phyloP scores from a whole-genome alignment of 1,140 invertebrate species.

The Mycetomoellerius zeteki region DNA sequence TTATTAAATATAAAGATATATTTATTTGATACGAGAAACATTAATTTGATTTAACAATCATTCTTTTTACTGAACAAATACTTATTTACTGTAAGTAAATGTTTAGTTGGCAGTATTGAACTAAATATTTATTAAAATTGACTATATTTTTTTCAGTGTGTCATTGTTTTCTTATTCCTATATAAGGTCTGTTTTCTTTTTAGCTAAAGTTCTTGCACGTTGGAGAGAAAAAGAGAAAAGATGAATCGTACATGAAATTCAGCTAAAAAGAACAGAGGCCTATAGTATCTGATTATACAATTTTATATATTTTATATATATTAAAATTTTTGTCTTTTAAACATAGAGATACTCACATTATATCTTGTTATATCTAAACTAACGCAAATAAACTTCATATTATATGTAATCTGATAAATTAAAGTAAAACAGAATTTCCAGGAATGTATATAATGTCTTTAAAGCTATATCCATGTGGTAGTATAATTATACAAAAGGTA shows the following conservation, averaged over 20 bases:
- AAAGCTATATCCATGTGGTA: background rate
- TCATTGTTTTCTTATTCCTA: background rate
- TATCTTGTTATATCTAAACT: background rate
- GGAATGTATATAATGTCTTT: background rate
- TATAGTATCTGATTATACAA: background rate
- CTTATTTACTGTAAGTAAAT: no score
- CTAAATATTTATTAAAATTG: no score
- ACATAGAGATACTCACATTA: background rate
- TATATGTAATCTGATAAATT: conserved; percentile 15
- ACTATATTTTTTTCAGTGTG: no score
- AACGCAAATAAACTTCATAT: background rate
- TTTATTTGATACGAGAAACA: no score
- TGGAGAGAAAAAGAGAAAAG: no score
- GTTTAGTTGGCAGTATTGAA: no score
- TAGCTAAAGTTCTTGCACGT: no score
- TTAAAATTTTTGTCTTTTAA: background rate
- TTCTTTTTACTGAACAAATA: no score
- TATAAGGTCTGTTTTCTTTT: background rate
- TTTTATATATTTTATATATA: background rate
- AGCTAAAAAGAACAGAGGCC: no score
- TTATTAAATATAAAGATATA: no score
- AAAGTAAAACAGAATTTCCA: conserved; percentile 6
- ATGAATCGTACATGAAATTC: no score
- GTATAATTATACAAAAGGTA: conserved; percentile 31
- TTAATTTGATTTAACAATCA: no score